Conservation (phyloP, 2,888 invertebrate species). For the Actias luna region DNA sequence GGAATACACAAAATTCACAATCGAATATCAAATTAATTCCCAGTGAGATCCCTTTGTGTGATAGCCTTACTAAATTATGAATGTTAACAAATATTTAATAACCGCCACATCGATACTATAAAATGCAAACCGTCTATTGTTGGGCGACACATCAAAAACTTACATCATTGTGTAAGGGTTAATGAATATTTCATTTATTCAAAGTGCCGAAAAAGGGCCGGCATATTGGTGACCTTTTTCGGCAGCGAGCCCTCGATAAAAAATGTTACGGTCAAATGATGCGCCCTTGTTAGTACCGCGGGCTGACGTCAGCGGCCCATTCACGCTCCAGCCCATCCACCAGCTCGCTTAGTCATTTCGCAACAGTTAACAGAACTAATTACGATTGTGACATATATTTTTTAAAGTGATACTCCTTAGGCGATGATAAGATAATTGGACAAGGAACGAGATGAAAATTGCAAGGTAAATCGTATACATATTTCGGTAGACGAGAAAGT, state of each 20-base stretch:
- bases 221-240: slow-evolving; percentile 42
- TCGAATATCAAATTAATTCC: background rate
- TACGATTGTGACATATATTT: slow-evolving; percentile 1
- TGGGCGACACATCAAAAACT: slow-evolving; percentile 31
- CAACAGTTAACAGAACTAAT: slow-evolving; percentile 12
- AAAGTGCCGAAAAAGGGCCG: slow-evolving; percentile 53
- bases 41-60: background rate
- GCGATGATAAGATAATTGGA: no score
- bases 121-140: slow-evolving; percentile 35
- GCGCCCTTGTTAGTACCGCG: slow-evolving; percentile 38
- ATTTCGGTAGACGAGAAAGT: no score
- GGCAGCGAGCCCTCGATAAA: slow-evolving; percentile 38
- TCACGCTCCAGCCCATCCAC: background rate
- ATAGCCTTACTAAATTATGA: slow-evolving; percentile 3
- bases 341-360: slow-evolving; percentile 16
- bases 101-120: background rate
- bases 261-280: slow-evolving; percentile 52
- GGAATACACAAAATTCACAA: background rate
- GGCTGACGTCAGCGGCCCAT: slow-evolving; percentile 21
- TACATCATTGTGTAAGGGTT: slow-evolving; percentile 33
- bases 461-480: no score
- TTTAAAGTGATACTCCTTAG: no score
- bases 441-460: no score
- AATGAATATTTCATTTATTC: slow-evolving; percentile 72
- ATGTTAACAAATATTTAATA: background rate